A percentile compares a stretch with the other conserved stretches of the same genome.
These are phyloP conservation scores for Lepilemur septentrionalis DNA, from an alignment of 2,797 vertebrate species.

Conservation along the genomic window DNA sequence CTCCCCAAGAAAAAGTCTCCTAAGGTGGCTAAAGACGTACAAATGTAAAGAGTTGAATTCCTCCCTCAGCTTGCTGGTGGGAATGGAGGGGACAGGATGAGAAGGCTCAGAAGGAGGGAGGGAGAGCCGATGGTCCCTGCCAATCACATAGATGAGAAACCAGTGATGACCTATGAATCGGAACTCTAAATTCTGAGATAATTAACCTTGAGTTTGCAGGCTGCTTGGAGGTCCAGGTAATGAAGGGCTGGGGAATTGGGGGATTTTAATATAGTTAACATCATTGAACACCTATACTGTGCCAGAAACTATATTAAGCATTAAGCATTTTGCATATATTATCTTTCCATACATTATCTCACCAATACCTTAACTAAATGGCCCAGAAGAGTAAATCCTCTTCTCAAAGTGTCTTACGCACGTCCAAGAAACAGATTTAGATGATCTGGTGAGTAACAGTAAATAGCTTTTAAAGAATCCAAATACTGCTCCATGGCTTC, in stretches of 20 bases:
- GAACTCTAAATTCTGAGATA: slow-evolving; percentile 8
- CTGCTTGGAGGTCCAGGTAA: background rate
- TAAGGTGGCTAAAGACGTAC: background rate
- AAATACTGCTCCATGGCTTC: background rate
- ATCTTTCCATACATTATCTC: slow-evolving; percentile 30
- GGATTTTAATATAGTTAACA: background rate
- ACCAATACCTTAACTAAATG: slow-evolving; percentile 31
- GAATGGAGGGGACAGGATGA: background rate
- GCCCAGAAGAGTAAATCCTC: slow-evolving; percentile 29
- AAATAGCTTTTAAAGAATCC: slow-evolving; percentile 25
- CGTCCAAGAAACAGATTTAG: slow-evolving; percentile 46
- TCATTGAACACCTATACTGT: background rate
- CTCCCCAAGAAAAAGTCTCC: background rate
- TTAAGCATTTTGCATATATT: slow-evolving; percentile 15
- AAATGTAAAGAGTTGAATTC: background rate
- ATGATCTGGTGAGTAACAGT: background rate
- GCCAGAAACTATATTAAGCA: slow-evolving; percentile 30
- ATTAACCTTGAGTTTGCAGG: background rate
- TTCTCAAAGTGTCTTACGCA: slow-evolving; percentile 21
- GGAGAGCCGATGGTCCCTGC: background rate
- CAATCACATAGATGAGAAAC: background rate
- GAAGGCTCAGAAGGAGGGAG: background rate
- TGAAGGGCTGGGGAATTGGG: background rate
- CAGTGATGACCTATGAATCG: background rate
- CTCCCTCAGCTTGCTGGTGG: background rate